These are phyloP conservation scores for Oncopodura yosiiana DNA, from an alignment of 1,140 invertebrate genomes.

Conservation along the genomic window DNA sequence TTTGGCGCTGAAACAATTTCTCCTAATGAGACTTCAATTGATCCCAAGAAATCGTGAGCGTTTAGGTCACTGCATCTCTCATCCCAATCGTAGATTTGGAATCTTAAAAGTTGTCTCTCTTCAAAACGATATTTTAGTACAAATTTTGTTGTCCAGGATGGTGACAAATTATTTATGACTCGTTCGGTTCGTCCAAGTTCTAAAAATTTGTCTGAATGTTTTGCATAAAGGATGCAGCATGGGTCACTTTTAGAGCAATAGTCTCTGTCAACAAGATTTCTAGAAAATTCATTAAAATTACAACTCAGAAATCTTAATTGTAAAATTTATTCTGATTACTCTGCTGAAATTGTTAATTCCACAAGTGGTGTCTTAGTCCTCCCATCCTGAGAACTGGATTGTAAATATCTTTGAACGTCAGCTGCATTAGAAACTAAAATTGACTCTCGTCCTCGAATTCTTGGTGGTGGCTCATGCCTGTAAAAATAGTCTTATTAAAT, in stretches of 20 bases:
- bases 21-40: constrained; percentile 29
- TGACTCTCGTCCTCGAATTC: too few species aligned
- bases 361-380: too few species aligned
- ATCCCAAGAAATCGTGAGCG: constrained; percentile 46
- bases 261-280: constrained; percentile 8
- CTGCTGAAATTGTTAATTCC: too few species aligned
- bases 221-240: constrained; percentile 11
- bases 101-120: constrained; percentile 38
- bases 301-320: too few species aligned
- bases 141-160: constrained; percentile 46
- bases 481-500: too few species aligned
- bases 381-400: too few species aligned
- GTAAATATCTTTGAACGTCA: too few species aligned
- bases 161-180: constrained; percentile 46
- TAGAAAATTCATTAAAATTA: too few species aligned
- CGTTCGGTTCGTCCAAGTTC: constrained; percentile 46
- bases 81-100: constrained; percentile 38
- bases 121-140: constrained; percentile 47
- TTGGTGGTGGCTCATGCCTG: too few species aligned
- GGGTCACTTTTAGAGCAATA: constrained; percentile 15
- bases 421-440: too few species aligned
- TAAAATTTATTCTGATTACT: too few species aligned
- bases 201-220: constrained; percentile 8
- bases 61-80: constrained; percentile 22
- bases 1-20: constrained; percentile 14